phyloP scores from a whole-genome alignment of 2,113 vertebrate species.

The Arizona elegans region DNA sequence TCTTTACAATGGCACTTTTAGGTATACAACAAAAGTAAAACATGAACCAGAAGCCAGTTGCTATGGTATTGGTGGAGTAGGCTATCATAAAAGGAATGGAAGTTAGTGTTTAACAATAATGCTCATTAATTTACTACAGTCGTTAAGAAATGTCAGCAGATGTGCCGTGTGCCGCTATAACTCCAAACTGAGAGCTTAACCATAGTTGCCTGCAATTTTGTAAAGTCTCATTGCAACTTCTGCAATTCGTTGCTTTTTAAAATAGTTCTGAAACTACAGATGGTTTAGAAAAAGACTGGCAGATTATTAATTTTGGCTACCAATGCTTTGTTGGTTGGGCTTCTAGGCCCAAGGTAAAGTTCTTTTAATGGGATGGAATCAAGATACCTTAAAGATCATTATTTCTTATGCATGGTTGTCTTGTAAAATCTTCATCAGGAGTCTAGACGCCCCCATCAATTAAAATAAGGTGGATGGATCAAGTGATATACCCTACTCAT shows the following conservation, averaged over 20 bases:
- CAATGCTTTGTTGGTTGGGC: not conserved
- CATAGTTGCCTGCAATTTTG: not conserved
- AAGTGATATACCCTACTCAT: not conserved
- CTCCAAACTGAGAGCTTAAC: not conserved
- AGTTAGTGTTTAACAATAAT: not conserved
- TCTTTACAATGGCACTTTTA: not conserved
- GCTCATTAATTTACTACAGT: not conserved
- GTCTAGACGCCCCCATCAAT: no score
- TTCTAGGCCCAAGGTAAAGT: not conserved
- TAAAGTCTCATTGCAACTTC: not conserved
- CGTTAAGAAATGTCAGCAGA: not conserved
- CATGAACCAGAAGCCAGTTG: not conserved
- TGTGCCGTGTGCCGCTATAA: no score
- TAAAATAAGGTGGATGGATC: not conserved
- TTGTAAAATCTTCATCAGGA: not conserved
- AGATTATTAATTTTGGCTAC: not conserved
- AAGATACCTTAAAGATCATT: not conserved
- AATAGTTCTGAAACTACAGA: not conserved
- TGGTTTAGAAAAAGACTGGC: not conserved
- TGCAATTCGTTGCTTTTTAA: not conserved
- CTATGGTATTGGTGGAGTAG: not conserved
- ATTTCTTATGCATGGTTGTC: not conserved
- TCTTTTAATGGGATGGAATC: not conserved
- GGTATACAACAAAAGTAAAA: not conserved
- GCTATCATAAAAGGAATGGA: not conserved